These are phyloP conservation scores for Sphenodon punctatus DNA, from an alignment of 2,797 vertebrate genomes.

Conservation along the genomic window DNA sequence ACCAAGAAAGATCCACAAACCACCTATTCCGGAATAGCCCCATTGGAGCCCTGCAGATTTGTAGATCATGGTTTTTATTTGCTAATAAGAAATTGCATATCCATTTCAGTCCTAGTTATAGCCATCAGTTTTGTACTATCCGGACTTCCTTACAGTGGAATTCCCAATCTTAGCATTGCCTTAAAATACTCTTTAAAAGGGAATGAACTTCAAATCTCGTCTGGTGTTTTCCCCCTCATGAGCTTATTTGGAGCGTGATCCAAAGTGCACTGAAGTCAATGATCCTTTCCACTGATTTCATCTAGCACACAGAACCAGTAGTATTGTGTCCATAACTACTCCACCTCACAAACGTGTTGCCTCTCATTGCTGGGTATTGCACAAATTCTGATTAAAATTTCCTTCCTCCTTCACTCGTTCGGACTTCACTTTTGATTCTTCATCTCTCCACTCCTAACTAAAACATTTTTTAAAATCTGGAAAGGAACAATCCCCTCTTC, in stretches of 20 bases:
- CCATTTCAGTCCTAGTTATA: too few relatives aligned
- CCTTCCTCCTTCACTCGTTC: conserved; percentile 31
- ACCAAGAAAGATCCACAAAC: too few relatives aligned
- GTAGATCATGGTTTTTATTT: too few relatives aligned
- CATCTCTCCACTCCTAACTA: conserved; percentile 19
- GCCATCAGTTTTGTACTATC: not conserved
- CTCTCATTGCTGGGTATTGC: conserved; percentile 10
- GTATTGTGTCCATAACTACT: not conserved
- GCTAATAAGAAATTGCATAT: too few relatives aligned
- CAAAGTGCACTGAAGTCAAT: not conserved
- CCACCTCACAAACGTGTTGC: not conserved
- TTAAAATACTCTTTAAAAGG: not conserved
- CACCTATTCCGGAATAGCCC: too few relatives aligned
- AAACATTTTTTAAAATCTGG: conserved; percentile 61
- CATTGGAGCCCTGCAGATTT: too few relatives aligned
- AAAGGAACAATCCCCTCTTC: conserved; percentile 45
- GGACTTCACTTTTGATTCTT: conserved; percentile 19
- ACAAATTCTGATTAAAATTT: conserved; percentile 47
- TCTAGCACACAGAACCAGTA: not conserved
- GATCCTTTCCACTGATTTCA: not conserved
- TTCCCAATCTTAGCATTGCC: not conserved
- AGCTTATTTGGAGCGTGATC: fast-evolving
- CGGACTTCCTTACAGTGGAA: not conserved
- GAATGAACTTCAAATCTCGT: not conserved
- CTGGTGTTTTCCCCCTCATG: not conserved